These are phyloP conservation scores for Eueides isabella DNA, from an alignment of 1,140 invertebrate species.

Conservation along the genomic window DNA sequence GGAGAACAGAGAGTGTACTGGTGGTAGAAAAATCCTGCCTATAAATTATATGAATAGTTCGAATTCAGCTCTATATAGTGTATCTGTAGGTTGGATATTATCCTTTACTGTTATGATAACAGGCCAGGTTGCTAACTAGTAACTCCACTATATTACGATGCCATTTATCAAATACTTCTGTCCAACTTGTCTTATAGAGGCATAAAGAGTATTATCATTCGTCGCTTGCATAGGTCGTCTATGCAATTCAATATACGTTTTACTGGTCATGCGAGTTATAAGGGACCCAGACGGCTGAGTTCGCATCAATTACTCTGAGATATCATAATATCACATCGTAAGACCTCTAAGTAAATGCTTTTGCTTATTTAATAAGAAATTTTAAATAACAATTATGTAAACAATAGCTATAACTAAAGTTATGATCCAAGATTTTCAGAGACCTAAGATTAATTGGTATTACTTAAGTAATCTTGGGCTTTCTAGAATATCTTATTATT, in stretches of 20 bases:
- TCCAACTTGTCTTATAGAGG: constrained; percentile 18
- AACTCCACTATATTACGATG: constrained; percentile 1
- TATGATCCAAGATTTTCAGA: background rate
- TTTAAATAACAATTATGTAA: background rate
- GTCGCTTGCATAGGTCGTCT: constrained; percentile 49
- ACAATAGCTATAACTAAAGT: background rate
- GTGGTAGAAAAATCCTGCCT: no score
- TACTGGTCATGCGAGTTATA: constrained; percentile 51
- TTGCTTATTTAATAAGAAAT: background rate
- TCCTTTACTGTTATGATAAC: constrained; percentile 25
- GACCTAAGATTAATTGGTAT: background rate
- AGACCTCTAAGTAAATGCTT: background rate
- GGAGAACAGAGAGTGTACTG: no score
- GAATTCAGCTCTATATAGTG: background rate
- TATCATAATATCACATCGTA: constrained; percentile 29
- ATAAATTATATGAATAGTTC: background rate
- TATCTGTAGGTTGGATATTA: background rate
- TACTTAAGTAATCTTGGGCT: background rate
- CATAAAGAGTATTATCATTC: constrained; percentile 40
- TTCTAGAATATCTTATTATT: background rate
- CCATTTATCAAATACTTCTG: constrained; percentile 1
- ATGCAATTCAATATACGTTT: constrained; percentile 47
- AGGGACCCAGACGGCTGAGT: constrained; percentile 40
- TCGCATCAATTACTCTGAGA: constrained; percentile 44
- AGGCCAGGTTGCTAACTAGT: background rate